Evolutionary conservation across 2,888 invertebrate genomes (phyloP), one percentile per base, ranked within the genome.

Genomic region (Hipparchia sbordonii): DNA sequence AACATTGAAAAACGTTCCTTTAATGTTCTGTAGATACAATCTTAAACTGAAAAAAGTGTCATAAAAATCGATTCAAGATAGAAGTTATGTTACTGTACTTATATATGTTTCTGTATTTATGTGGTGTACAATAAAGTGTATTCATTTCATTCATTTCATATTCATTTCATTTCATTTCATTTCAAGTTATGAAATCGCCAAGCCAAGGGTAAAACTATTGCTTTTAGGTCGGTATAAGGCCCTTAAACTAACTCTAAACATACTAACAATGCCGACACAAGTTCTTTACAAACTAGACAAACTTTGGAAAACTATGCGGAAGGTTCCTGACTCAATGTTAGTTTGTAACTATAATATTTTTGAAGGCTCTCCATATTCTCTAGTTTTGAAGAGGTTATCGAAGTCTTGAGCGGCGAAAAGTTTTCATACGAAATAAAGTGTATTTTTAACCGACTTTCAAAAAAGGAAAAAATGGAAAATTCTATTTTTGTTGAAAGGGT

Each of bases 231-330:
- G 23, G 23, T 23, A 13, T 23, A 48, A 48, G 60, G 63, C 68
- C 73, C 73, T 72, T 71, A 59, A 68, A 71, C 67, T 73, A 57
- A 23, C 68, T 51, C 45, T 69, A 66, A 56, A 69, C 68, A 73
- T 51, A 68, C 65, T 46, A 71, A 75, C 73, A 73, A 72, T 73
- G 73, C 66, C 59, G 45, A 51, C 71, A 75, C 71, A 67, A 75
- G 72, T 75, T 59, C 70, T 72, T 73, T 52, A 57, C 56, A 75
- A 75, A 73, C 75, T 73, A 71, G 65, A 12, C 71, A 65, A 73
- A 75, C 73, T 73, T 71, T 61, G 66, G 51, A 2, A 23, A 51
- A 63, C 63, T 63, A 63, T 63, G 63, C 48, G 48, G 63, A 13
- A 23, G 48, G 48, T 48, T 8, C 8, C 56, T 8, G 7, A 51